Conservation (phyloP, 1,140 invertebrate species). For the Drosophila obscura region DNA sequence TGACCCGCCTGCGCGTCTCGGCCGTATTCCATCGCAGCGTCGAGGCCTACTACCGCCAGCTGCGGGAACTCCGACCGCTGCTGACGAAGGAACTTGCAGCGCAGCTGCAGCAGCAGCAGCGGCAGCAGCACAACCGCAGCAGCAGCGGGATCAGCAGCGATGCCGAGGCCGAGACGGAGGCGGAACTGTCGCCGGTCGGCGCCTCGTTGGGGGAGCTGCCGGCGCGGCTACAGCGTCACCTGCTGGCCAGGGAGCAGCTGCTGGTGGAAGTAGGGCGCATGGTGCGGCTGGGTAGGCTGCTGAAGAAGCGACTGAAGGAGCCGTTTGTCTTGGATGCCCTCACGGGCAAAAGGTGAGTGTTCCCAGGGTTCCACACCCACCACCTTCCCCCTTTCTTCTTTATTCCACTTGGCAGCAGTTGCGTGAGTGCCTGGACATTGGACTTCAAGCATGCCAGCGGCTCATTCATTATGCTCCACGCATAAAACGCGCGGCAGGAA, state of each 20-base stretch:
- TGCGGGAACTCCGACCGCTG: conserved; percentile 85
- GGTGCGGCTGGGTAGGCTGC: conserved; percentile 88
- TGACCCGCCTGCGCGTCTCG: conserved; percentile 90
- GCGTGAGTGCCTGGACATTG: conserved; percentile 43
- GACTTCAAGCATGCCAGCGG: conserved; percentile 8
- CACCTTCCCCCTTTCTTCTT: background rate
- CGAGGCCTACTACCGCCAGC: conserved; percentile 87
- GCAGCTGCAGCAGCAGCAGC: conserved; percentile 60
- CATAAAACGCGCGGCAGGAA: conserved; percentile 14
- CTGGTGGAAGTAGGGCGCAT: conserved; percentile 90
- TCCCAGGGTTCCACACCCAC: too few relatives aligned
- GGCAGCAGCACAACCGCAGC: conserved; percentile 70
- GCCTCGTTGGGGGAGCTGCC: conserved; percentile 33
- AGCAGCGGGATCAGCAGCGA: conserved; percentile 81
- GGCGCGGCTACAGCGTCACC: conserved; percentile 84
- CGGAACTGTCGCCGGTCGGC: conserved; percentile 47
- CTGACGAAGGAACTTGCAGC: conserved; percentile 83
- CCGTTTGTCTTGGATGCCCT: conserved; percentile 84
- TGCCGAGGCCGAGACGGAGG: conserved; percentile 54
- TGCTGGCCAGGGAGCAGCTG: conserved; percentile 88
- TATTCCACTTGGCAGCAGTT: conserved; percentile 7
- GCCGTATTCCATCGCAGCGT: conserved; percentile 91
- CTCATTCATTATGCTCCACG: conserved; percentile 36
- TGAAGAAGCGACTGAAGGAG: conserved; percentile 88
- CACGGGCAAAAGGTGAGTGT: conserved; percentile 77